phyloP scores from a whole-genome alignment of 2,797 vertebrate genomes.

The Ibycter americanus region DNA sequence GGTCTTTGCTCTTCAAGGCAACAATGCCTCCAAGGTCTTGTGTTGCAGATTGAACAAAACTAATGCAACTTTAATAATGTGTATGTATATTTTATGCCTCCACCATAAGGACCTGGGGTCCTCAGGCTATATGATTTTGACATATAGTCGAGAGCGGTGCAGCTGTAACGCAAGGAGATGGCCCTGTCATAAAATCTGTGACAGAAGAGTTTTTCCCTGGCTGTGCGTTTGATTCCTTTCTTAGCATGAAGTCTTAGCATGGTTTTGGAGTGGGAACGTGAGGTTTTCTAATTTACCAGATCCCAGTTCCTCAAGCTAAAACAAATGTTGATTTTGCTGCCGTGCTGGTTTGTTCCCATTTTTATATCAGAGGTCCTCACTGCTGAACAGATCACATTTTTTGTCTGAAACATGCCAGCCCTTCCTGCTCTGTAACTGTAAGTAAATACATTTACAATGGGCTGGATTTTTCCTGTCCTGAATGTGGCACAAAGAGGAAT shows the following conservation, averaged over 20 bases:
- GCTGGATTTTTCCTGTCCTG: background rate
- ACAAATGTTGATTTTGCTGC: background rate
- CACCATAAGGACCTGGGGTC: background rate
- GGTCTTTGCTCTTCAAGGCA: conserved; percentile 17
- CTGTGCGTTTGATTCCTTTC: background rate
- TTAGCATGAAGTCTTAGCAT: background rate
- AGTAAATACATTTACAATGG: background rate
- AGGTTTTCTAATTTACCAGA: background rate
- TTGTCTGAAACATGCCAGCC: background rate
- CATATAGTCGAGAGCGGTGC: background rate
- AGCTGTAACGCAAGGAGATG: background rate
- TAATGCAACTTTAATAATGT: conserved; percentile 54
- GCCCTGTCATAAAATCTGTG: background rate
- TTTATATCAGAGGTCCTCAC: background rate
- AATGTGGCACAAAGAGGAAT: background rate
- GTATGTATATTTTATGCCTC: conserved; percentile 56
- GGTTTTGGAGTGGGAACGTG: background rate
- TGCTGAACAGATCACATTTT: background rate
- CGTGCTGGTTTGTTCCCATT: background rate
- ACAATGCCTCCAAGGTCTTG: conserved; percentile 30
- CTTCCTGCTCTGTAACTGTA: background rate
- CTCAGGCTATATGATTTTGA: conserved; percentile 39
- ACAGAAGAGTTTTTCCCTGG: background rate
- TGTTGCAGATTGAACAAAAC: conserved; percentile 28
- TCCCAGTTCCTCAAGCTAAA: background rate